Evolutionary conservation across 1,140 invertebrate species (phyloP).

Genomic region (Maniola jurtina): DNA sequence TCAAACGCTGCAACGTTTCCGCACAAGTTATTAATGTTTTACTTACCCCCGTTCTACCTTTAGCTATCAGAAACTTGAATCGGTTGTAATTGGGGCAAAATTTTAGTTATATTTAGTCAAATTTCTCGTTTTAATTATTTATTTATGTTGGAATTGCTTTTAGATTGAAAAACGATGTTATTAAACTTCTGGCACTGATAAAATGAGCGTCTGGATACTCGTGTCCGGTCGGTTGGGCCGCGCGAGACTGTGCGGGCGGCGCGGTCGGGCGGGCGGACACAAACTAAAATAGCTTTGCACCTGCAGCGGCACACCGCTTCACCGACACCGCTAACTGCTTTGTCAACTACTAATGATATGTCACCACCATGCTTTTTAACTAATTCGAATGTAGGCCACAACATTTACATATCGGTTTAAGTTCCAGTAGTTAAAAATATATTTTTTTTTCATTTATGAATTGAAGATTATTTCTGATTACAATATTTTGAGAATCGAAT

Average conservation of each 20-base stretch:
- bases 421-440: neutral
- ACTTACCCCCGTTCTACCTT: neutral
- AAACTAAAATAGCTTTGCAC: conserved; percentile 69
- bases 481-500: too few species aligned
- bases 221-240: conserved; percentile 8
- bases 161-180: conserved; percentile 2
- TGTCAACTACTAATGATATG: conserved; percentile 50
- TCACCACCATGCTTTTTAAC: conserved; percentile 16
- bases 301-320: conserved; percentile 51
- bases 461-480: too few species aligned
- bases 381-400: conserved; percentile 14
- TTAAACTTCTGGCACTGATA: conserved; percentile 24
- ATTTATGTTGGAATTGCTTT: neutral
- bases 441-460: too few species aligned
- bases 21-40: conserved; percentile 1
- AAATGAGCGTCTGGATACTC: conserved; percentile 3
- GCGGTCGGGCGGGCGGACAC: conserved; percentile 45
- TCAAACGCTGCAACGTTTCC: neutral
- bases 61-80: neutral
- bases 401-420: conserved; percentile 1
- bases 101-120: neutral
- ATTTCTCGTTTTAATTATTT: neutral
- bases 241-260: conserved; percentile 48
- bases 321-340: conserved; percentile 55
- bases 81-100: neutral